phyloP scores from a whole-genome alignment of 2,888 invertebrate genomes.

The Melieria omissa region DNA sequence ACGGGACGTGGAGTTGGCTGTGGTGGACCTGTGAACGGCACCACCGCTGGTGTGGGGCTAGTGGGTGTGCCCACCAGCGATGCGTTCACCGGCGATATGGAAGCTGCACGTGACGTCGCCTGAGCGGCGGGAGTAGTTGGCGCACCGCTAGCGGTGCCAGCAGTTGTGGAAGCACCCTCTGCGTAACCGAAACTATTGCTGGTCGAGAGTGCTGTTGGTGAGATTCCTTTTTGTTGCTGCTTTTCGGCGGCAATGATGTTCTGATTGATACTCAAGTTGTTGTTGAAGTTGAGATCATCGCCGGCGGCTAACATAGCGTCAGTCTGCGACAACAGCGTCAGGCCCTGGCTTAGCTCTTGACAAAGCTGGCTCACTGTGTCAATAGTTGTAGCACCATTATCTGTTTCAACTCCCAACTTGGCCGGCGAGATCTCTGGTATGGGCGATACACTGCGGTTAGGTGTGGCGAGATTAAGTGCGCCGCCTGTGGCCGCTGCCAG shows the following conservation, averaged over 20 bases:
- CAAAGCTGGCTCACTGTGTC: conserved; percentile 79
- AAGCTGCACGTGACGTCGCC: conserved; percentile 73
- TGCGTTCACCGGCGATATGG: conserved; percentile 69
- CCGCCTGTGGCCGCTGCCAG: conserved; percentile 61
- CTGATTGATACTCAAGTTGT: conserved; percentile 70
- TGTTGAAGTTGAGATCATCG: conserved; percentile 71
- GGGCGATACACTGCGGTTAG: conserved; percentile 74
- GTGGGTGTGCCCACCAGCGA: conserved; percentile 70
- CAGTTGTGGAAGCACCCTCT: conserved; percentile 34
- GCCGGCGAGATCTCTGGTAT: conserved; percentile 81
- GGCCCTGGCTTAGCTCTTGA: conserved; percentile 79
- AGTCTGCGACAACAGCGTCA: conserved; percentile 74
- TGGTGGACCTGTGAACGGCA: conserved; percentile 40
- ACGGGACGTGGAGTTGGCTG: conserved; percentile 45
- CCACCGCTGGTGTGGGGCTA: conserved; percentile 65
- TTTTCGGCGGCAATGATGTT: conserved; percentile 67
- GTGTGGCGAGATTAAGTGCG: conserved; percentile 53
- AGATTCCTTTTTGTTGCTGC: conserved; percentile 49
- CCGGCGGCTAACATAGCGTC: conserved; percentile 61
- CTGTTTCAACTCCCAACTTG: conserved; percentile 50
- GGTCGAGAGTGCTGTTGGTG: conserved; percentile 43
- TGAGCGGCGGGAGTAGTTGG: conserved; percentile 59
- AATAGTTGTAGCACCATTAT: conserved; percentile 47
- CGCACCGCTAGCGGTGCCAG: conserved; percentile 7
- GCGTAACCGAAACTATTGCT: conserved; percentile 41